phyloP scores from a whole-genome alignment of 2,797 vertebrate genomes.

The Eleutherodactylus coqui region DNA sequence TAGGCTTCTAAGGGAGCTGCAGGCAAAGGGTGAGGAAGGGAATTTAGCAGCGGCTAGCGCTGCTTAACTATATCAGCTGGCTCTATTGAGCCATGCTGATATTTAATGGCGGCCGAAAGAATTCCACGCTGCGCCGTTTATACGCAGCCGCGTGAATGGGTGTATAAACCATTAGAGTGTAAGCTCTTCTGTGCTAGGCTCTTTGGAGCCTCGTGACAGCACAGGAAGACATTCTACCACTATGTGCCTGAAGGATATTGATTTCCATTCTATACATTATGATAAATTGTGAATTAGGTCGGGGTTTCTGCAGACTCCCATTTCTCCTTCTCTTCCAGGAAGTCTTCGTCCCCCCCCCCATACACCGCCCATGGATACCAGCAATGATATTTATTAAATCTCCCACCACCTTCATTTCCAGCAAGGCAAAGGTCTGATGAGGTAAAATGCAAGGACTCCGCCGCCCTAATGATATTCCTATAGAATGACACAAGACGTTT shows the following conservation, averaged over 20 bases:
- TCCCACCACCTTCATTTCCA: constrained; percentile 39
- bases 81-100: too few species aligned
- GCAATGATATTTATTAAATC: constrained; percentile 37
- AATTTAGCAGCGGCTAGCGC: too few species aligned
- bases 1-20: too few species aligned
- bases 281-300: constrained; percentile 3
- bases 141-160: too few species aligned
- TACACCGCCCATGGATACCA: constrained; percentile 2
- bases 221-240: neutral
- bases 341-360: neutral
- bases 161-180: neutral
- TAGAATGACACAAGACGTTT: constrained; percentile 42
- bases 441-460: constrained; percentile 24
- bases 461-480: constrained; percentile 50
- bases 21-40: too few species aligned
- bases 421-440: constrained; percentile 25
- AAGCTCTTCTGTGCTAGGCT: neutral
- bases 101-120: too few species aligned
- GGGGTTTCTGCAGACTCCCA: neutral
- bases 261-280: constrained; percentile 29
- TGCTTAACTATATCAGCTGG: too few species aligned
- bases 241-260: neutral
- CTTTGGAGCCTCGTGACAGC: neutral
- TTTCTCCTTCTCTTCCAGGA: constrained; percentile 40
- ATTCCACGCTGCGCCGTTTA: too few species aligned